Conservation (phyloP, 2,888 invertebrate species). For the Andricus curvator region DNA sequence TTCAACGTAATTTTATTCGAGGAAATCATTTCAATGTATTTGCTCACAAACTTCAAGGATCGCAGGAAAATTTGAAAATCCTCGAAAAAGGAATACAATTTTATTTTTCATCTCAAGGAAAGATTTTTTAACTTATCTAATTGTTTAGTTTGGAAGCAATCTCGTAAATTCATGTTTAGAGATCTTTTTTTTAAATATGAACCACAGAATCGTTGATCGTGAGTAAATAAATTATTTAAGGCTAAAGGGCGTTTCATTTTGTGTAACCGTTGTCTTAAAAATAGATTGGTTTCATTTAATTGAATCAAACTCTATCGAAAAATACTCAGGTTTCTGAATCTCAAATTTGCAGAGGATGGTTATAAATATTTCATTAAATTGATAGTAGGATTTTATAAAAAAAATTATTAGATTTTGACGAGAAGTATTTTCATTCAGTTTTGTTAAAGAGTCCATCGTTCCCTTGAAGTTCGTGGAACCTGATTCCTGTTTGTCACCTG, state of each 20-base stretch:
- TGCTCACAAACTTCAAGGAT: slow-evolving; percentile 26
- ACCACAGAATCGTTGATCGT: background rate
- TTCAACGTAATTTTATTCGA: slow-evolving; percentile 4
- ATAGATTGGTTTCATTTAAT: background rate
- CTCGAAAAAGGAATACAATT: background rate
- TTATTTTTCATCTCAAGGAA: background rate
- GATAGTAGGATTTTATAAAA: background rate
- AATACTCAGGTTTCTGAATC: slow-evolving; percentile 1
- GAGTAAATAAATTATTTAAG: background rate
- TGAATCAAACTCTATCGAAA: background rate
- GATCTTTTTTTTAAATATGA: background rate
- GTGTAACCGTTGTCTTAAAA: background rate
- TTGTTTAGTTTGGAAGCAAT: background rate
- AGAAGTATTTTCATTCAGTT: background rate
- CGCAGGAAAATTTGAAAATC: background rate
- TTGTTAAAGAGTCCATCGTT: background rate
- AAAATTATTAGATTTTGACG: background rate
- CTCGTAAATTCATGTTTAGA: background rate
- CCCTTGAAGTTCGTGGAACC: slow-evolving; percentile 29
- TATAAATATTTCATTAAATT: background rate
- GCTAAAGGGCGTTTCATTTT: background rate
- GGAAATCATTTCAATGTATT: slow-evolving; percentile 18
- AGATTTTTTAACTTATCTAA: background rate
- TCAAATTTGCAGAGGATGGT: background rate
- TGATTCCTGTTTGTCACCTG: background rate